Base-by-base conservation (phyloP, 2,113 vertebrate species). In the Tichodroma muraria region DNA sequence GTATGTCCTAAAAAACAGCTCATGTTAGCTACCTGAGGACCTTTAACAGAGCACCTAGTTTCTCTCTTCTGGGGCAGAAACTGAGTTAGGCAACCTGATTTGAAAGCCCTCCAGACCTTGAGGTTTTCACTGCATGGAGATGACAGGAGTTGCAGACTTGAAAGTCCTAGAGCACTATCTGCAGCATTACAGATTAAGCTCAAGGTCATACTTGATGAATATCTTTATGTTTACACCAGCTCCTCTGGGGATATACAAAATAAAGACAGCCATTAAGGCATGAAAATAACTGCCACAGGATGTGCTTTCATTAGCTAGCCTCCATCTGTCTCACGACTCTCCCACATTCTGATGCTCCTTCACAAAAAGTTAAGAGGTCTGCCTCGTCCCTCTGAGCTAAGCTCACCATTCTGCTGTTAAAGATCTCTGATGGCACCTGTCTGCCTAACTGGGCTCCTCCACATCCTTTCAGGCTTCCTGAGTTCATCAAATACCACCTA, bases 321-420 rank as follows among this genome's bases (percentile, higher is more conserved):
- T 80, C 49, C 64, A 69, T 30, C n/a, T 38, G 22, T 19, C 79
- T 85, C 50, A 4, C 0, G 6, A 59, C 11, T 23, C 31, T 65
- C 27, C 5, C 25, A 75, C 40, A 61, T 42, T 20, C 37, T 66
- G 28, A 31, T 1, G 1, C 6, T 47, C 28, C 37, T 63, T 31
- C 10, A 4, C 44, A 59, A 8, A 31, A 17, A 63, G 6, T 16
- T 7, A n/a, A 1, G 0, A 15, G 2, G 6, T 11, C 33, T 78
- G 38, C 28, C 54, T 82, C 5, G 0, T 30, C 30, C 8, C 50
- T 75, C 47, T 10, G 13, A n/a, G 21, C 44, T 75, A 77, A 64
- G 49, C 11, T 81, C 79, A 71, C 21, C 56, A 27, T 42, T 87
- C 52, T 75, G 28, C 44, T 76, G 50, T 35, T 16, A 27, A 45